phyloP scores from a whole-genome alignment of 1,140 invertebrate species.

The Mycetomoellerius zeteki region DNA sequence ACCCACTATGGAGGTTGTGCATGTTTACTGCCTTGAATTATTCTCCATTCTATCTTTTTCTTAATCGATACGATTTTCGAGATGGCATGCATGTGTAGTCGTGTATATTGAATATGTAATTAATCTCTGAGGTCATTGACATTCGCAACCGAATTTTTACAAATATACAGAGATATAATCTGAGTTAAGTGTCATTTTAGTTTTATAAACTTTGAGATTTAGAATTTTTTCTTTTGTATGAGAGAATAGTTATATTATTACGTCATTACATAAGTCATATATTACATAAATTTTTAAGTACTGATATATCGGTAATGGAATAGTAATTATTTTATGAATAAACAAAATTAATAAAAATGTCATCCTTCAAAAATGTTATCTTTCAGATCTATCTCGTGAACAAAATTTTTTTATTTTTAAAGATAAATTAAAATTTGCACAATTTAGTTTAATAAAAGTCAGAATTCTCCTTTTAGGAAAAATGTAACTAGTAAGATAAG shows the following conservation, averaged over 20 bases:
- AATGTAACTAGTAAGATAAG: not conserved
- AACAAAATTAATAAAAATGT: not conserved
- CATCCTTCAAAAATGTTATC: not conserved
- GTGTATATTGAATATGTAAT: not conserved
- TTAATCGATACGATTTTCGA: not conserved
- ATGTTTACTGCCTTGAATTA: slow-evolving; percentile 32
- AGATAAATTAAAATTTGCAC: not conserved
- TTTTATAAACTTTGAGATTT: not conserved
- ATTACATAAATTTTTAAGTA: not conserved
- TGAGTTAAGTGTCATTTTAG: slow-evolving; percentile 4
- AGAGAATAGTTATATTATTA: not conserved
- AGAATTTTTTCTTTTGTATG: not conserved
- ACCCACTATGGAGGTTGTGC: slow-evolving; percentile 82
- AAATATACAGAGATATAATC: not conserved
- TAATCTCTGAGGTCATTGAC: not conserved
- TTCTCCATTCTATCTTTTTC: not conserved
- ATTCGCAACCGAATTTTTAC: not conserved
- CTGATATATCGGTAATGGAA: not conserved
- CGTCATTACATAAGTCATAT: not conserved
- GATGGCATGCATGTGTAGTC: not conserved
- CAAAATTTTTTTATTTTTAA: not conserved
- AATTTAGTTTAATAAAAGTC: not conserved
- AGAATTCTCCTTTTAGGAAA: not conserved
- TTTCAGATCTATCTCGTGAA: not conserved
- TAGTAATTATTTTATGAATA: not conserved